Conservation (phyloP, 2,888 invertebrate species). For the Oscheius sp. region DNA sequence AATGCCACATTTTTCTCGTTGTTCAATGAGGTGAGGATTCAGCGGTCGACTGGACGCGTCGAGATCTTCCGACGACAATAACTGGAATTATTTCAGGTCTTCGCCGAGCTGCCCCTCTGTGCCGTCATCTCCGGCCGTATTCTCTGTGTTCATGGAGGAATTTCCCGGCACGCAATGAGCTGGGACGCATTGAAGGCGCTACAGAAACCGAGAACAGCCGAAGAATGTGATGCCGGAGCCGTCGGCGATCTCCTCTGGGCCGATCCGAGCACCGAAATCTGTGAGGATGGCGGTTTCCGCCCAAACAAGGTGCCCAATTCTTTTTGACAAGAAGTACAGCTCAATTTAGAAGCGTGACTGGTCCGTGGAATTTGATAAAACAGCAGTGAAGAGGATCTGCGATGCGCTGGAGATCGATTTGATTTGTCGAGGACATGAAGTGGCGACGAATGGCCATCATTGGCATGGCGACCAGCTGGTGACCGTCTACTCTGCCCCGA, state of each 20-base stretch:
- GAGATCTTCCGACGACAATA: neutral
- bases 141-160: conserved; percentile 66
- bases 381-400: conserved; percentile 52
- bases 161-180: conserved; percentile 57
- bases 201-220: conserved; percentile 57
- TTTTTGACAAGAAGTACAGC: no score
- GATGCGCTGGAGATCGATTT: conserved; percentile 52
- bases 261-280: conserved; percentile 51
- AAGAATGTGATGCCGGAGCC: conserved; percentile 59
- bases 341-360: conserved; percentile 49
- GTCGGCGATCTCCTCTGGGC: conserved; percentile 64
- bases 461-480: conserved; percentile 53
- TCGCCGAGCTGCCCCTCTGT: conserved; percentile 62
- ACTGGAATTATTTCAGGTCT: conserved; percentile 29
- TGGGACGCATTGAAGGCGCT: conserved; percentile 46
- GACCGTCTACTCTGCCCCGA: conserved; percentile 68
- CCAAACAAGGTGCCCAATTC: neutral
- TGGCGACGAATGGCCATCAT: conserved; percentile 49
- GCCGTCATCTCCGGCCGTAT: conserved; percentile 57
- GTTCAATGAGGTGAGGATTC: neutral
- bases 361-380: conserved; percentile 57
- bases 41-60: neutral
- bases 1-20: conserved; percentile 42
- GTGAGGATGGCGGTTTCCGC: conserved; percentile 1
- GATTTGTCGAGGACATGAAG: conserved; percentile 67